Percentiles rank a stretch among this genome's conserved stretches.
phyloP scores from a whole-genome alignment of 2,797 vertebrate genomes.

The Megalops cyprinoides region DNA sequence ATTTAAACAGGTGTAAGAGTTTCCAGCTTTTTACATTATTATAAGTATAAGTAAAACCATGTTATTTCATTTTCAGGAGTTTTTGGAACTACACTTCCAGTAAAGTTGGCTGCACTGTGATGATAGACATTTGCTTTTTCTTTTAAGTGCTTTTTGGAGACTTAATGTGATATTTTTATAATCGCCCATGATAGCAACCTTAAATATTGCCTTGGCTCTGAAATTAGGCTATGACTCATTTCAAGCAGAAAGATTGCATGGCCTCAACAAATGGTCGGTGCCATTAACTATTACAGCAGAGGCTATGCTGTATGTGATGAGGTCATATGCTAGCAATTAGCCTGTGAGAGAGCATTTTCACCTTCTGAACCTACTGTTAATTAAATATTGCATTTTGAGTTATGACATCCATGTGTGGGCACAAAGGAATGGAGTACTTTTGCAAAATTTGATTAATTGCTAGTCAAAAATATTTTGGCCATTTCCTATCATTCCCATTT shows the following conservation, averaged over 20 bases:
- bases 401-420: neutral
- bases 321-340: neutral
- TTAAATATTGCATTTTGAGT: neutral
- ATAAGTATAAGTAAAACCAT: neutral
- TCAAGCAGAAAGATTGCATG: neutral
- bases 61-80: neutral
- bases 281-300: neutral
- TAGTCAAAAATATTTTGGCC: neutral
- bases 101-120: neutral
- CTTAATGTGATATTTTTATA: neutral
- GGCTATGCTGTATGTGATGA: neutral
- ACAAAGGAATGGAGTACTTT: neutral
- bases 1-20: neutral
- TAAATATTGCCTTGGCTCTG: neutral
- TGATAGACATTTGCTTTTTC: neutral
- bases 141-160: neutral
- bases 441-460: neutral
- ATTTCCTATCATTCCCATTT: neutral
- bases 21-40: neutral
- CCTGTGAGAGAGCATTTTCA: neutral
- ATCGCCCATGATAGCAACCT: neutral
- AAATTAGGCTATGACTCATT: neutral
- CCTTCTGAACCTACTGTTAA: neutral
- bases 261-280: neutral
- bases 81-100: neutral